Evolutionary conservation across 2,888 invertebrate species (phyloP).

Genomic region (Sinopyrophorus schimmeli): DNA sequence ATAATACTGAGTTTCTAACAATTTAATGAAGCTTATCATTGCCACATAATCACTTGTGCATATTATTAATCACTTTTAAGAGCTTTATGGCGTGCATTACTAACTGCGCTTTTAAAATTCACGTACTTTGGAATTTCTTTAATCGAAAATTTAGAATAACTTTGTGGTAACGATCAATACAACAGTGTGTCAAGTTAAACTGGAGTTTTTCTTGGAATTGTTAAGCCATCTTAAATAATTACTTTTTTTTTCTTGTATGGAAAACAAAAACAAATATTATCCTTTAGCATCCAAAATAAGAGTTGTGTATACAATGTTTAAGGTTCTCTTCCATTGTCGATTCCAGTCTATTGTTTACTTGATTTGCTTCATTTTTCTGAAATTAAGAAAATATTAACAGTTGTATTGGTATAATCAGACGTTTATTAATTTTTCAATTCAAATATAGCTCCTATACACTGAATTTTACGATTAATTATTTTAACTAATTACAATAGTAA

Average conservation of each 20-base stretch:
- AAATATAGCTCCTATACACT: neutral
- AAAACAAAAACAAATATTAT: conserved; percentile 2
- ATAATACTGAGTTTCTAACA: conserved; percentile 20
- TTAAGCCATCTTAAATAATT: conserved; percentile 1
- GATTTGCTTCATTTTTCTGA: conserved; percentile 20
- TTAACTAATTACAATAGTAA: neutral
- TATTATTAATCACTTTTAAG: conserved; percentile 24
- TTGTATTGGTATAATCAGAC: neutral
- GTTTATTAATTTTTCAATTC: neutral
- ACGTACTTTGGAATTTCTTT: conserved; percentile 9
- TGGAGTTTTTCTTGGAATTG: conserved; percentile 2
- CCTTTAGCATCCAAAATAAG: conserved; percentile 25
- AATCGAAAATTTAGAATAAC: conserved; percentile 21
- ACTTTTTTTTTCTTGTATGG: neutral
- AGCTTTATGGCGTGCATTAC: conserved; percentile 24
- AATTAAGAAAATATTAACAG: conserved; percentile 4
- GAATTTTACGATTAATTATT: neutral
- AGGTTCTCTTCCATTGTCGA: conserved; percentile 19
- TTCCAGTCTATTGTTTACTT: conserved; percentile 22
- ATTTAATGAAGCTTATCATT: conserved; percentile 20
- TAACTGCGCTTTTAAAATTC: conserved; percentile 20
- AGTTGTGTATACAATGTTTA: conserved; percentile 19
- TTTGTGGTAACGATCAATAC: conserved; percentile 20
- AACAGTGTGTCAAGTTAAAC: conserved; percentile 18
- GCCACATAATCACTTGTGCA: conserved; percentile 28